Evolutionary conservation across 1,140 invertebrate genomes (phyloP).

Genomic region (Bicyclus anynana): DNA sequence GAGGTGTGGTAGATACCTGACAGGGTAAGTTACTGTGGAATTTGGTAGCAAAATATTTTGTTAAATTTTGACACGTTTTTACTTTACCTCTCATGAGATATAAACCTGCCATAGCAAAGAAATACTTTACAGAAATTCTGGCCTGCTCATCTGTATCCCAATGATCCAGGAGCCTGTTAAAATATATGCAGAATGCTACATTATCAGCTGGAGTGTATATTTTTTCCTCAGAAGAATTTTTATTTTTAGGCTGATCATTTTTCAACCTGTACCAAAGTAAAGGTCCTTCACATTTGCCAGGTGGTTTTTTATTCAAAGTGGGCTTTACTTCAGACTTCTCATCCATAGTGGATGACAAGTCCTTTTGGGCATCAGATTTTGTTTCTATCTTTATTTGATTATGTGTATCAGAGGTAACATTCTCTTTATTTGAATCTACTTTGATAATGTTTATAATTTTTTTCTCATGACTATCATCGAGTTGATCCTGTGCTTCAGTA

Average conservation of each 20-base stretch:
- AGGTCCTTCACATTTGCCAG: background rate
- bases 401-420: too few species aligned
- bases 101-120: slow-evolving; percentile 21
- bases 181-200: slow-evolving; percentile 22
- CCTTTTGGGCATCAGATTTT: too few species aligned
- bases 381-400: too few species aligned
- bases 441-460: too few species aligned
- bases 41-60: slow-evolving; percentile 4
- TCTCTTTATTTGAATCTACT: too few species aligned
- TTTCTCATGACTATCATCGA: too few species aligned
- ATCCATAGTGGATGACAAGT: too few species aligned
- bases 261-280: slow-evolving; percentile 15
- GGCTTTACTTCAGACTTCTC: too few species aligned
- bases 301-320: background rate
- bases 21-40: background rate
- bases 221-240: background rate
- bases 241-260: background rate
- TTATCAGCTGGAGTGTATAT: slow-evolving; percentile 10
- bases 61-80: slow-evolving; percentile 21
- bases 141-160: slow-evolving; percentile 7
- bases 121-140: slow-evolving; percentile 20
- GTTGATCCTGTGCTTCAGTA: background rate
- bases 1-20: slow-evolving; percentile 12
- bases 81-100: slow-evolving; percentile 21
- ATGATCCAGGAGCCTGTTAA: slow-evolving; percentile 17